These are phyloP conservation scores for Zoanthus sociatus DNA, from an alignment of 92 coral and sea anemone species.

Conservation along the genomic window DNA sequence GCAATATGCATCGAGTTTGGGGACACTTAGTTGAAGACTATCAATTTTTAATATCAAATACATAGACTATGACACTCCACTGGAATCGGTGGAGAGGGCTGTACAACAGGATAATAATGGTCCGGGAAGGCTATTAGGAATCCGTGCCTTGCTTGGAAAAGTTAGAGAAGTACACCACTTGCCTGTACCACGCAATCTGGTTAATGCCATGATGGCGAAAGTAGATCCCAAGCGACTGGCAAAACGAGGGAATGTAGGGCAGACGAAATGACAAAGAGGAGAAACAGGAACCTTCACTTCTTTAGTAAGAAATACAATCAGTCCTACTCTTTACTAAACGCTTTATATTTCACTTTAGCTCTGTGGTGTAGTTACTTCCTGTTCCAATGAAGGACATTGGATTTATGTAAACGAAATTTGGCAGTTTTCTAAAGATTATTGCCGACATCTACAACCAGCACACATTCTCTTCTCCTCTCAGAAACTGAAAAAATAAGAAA, in stretches of 20 bases:
- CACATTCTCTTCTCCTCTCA: neutral
- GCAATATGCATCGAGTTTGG: constrained; percentile 54
- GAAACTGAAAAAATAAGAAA: neutral
- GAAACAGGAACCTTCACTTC: constrained; percentile 59
- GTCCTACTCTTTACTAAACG: constrained; percentile 16
- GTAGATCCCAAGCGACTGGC: constrained; percentile 55
- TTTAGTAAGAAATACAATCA: constrained; percentile 47
- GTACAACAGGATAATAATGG: constrained; percentile 39
- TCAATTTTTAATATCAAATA: constrained; percentile 48
- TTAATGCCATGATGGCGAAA: constrained; percentile 28
- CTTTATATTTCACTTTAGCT: constrained; percentile 14
- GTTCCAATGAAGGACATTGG: constrained; percentile 1
- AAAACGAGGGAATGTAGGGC: constrained; percentile 48
- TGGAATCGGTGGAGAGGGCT: constrained; percentile 16
- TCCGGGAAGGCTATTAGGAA: constrained; percentile 48
- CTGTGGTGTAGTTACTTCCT: neutral
- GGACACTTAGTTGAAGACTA: constrained; percentile 50
- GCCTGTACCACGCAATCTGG: constrained; percentile 2
- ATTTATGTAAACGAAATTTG: neutral
- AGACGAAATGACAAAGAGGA: constrained; percentile 47
- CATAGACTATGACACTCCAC: constrained; percentile 42
- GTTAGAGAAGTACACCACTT: neutral
- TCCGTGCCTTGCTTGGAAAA: constrained; percentile 48
- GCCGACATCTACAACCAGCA: neutral
- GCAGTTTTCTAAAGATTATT: neutral